A percentile compares a stretch with the other conserved stretches of the same genome.
Conservation (phyloP, 2,113 vertebrate genomes). For the Prionailurus bengalensis region DNA sequence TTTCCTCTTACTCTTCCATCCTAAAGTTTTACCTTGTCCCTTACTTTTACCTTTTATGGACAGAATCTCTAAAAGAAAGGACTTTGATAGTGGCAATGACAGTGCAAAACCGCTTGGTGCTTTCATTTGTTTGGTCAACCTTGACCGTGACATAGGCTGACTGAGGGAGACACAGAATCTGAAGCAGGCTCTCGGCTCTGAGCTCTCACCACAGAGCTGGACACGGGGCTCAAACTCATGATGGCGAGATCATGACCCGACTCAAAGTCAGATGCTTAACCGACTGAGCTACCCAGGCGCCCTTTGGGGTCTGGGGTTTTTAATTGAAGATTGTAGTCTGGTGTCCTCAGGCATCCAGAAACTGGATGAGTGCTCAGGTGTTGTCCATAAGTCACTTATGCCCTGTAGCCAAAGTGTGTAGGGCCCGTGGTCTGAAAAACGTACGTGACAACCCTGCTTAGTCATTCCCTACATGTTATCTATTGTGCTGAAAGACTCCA, state of each 20-base stretch:
- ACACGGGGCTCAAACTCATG: no score
- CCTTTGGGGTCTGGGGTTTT: not conserved
- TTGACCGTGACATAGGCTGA: not conserved
- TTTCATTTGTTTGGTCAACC: not conserved
- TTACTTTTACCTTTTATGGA: not conserved
- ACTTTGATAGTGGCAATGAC: not conserved
- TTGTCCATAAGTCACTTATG: not conserved
- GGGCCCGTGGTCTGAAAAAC: not conserved
- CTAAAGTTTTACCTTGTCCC: not conserved
- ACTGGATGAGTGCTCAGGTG: not conserved
- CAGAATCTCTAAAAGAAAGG: not conserved
- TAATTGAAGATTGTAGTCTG: not conserved
- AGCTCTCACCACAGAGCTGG: no score
- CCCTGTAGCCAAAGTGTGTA: not conserved
- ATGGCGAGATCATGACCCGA: no score
- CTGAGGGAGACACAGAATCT: no score
- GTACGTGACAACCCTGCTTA: not conserved
- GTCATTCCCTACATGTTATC: not conserved
- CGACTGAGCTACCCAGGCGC: no score
- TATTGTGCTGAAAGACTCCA: not conserved
- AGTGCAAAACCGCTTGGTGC: not conserved
- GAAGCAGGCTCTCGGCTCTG: no score
- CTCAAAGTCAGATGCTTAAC: no score
- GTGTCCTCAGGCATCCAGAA: not conserved
- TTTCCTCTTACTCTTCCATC: not conserved